phyloP scores from a whole-genome alignment of 2,113 vertebrate genomes.

The Lampris incognitus region DNA sequence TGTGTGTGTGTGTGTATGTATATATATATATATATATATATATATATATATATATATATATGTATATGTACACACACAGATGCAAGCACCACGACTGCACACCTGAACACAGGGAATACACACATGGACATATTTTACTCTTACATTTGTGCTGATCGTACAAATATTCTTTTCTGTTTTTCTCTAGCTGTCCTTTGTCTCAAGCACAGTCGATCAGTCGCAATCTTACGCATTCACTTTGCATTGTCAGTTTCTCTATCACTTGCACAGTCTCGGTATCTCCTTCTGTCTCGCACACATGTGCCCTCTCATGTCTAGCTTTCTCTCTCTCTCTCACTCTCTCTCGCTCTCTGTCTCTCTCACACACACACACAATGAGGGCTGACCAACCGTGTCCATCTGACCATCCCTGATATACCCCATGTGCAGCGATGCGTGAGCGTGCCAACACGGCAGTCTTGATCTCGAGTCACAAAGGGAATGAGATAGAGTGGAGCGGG shows the following conservation, averaged over 20 bases:
- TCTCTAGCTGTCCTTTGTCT: constrained; percentile 3
- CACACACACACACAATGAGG: constrained; percentile 23
- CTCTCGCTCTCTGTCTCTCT: not conserved
- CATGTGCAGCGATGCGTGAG: constrained; percentile 61
- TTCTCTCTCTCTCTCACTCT: not conserved
- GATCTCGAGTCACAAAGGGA: constrained; percentile 66
- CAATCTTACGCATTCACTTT: not conserved
- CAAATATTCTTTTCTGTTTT: not conserved
- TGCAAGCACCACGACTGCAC: not conserved
- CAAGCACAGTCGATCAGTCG: not conserved
- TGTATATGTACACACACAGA: not conserved
- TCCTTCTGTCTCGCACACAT: not conserved
- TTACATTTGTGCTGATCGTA: no score
- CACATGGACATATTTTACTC: no score
- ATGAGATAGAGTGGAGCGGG: constrained; percentile 40
- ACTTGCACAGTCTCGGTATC: not conserved
- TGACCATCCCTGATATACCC: constrained; percentile 62
- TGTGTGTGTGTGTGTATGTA: no score
- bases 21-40: not conserved
- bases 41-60: not conserved
- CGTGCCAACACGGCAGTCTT: constrained; percentile 65
- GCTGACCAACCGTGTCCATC: constrained; percentile 44
- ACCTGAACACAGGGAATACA: no score
- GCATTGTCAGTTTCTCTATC: constrained; percentile 2
- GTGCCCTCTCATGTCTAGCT: no score